Evolutionary conservation across 2,113 vertebrate species (phyloP).

Genomic region (Fregetta grallaria): DNA sequence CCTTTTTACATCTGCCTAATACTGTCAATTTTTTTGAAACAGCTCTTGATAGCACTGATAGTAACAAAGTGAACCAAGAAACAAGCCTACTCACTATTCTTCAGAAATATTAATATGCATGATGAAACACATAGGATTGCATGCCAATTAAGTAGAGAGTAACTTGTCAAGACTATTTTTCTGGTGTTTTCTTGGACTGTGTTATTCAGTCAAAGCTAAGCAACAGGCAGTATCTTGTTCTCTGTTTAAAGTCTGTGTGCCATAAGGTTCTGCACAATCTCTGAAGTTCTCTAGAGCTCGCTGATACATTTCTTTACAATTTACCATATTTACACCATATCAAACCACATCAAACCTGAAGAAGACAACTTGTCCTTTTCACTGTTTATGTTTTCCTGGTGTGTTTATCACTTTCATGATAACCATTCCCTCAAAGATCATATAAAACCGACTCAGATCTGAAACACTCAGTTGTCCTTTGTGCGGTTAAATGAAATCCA

Average conservation of each 20-base stretch:
- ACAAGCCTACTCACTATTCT: neutral
- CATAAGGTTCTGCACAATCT: neutral
- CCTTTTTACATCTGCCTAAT: neutral
- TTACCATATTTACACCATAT: neutral
- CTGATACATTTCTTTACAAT: neutral
- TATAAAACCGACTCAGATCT: neutral
- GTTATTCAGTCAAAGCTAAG: neutral
- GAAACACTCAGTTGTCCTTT: neutral
- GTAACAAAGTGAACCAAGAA: neutral
- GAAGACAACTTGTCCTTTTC: neutral
- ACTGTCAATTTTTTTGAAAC: neutral
- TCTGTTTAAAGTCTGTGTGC: neutral
- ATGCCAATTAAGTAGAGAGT: neutral
- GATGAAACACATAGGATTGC: neutral
- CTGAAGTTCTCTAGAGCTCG: neutral
- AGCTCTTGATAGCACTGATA: neutral
- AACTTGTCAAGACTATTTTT: neutral
- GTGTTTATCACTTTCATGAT: neutral
- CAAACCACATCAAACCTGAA: neutral
- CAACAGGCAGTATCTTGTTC: constrained; percentile 40
- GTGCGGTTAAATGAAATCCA: neutral
- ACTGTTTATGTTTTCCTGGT: neutral
- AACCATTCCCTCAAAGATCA: neutral
- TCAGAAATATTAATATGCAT: neutral
- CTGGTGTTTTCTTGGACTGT: neutral